Evolutionary conservation across 2,797 vertebrate genomes (phyloP).

Genomic region (Apogon talboti): DNA sequence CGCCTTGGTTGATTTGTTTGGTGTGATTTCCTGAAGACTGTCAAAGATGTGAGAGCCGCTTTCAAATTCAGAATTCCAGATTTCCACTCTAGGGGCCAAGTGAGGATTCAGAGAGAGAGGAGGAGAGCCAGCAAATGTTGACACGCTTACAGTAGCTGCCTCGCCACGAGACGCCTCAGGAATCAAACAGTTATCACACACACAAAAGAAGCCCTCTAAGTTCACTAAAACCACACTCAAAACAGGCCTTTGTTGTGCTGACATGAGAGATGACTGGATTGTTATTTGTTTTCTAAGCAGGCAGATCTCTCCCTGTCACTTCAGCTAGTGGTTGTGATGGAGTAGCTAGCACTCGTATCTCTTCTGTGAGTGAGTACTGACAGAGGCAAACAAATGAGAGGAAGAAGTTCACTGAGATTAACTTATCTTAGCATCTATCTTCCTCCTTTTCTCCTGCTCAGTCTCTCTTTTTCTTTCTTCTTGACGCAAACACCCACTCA

Average conservation of each 20-base stretch:
- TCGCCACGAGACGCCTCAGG: conserved; percentile 78
- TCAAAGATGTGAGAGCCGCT: conserved; percentile 79
- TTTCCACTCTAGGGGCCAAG: conserved; percentile 78
- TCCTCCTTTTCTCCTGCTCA: conserved; percentile 66
- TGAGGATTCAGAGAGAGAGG: conserved; percentile 74
- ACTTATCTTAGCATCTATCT: conserved; percentile 79
- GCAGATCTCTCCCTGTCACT: conserved; percentile 79
- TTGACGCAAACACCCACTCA: conserved; percentile 74
- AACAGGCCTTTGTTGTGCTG: conserved; percentile 82
- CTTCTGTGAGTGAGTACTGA: conserved; percentile 71
- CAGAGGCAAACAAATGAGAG: conserved; percentile 79
- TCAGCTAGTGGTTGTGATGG: conserved; percentile 72
- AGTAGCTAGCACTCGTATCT: conserved; percentile 68
- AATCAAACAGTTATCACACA: conserved; percentile 78
- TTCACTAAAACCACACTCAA: conserved; percentile 82
- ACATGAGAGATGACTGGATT: conserved; percentile 83
- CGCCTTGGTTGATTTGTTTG: conserved; percentile 75
- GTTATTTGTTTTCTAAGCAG: conserved; percentile 83
- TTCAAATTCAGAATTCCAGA: conserved; percentile 80
- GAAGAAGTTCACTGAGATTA: conserved; percentile 78
- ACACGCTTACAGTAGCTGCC: conserved; percentile 81
- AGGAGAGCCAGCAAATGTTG: conserved; percentile 78
- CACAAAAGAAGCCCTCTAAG: conserved; percentile 81
- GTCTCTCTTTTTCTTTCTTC: conserved; percentile 60
- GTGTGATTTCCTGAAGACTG: conserved; percentile 83